Base-by-base conservation (phyloP, 2,113 vertebrate species). In the Apodemus speciosus region DNA sequence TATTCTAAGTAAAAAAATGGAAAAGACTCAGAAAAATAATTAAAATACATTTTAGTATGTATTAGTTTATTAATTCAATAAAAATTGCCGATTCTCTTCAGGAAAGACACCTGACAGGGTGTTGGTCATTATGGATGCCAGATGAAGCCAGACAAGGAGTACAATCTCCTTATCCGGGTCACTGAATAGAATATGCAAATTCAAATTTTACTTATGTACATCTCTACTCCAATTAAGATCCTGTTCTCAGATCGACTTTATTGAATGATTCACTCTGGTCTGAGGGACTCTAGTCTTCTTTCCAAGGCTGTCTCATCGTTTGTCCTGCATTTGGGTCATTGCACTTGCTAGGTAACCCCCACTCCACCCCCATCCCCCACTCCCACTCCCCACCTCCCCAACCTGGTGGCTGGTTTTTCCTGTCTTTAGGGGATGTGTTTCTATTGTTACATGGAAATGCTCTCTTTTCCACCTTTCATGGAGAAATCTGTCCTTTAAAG, bases 41-140 rank as follows among this genome's bases (percentile, higher is more conserved):
- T 49, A 83, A 71, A 92, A 23, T 58, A 69, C 93, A 35, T 69
- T 51, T 89, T 91, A 85, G 72, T 58, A 35, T 30, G 13, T 7
- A 40, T 86, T 38, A 49, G 85, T 72, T 46, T 92, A 73, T 91
- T 79, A 35, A 90, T 80, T 73, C 68, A 94, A 69, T 38, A 83
- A 71, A 53, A 58, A 86, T 79, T 60, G 80, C 79, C 21, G 85
- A 14, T 87, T 91, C 9, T 83, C 5, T 83, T 10, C 21, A 43
- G 35, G n/a, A 73, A 58, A 58, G 56, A 58, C 21, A 58, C 20
- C 20, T 58, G 56, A 64, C 32, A 76, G 64, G 21, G 16, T 43
- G 38, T 85, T 60, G 71, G 18, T 64, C 73, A 7, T n/a, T 93
- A 53, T 40, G n/a, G 83, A 91, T 79, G n/a, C 23, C 21, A 72